Percentiles rank a stretch among this genome's conserved stretches.
Evolutionary conservation across 2,888 invertebrate genomes (phyloP).

Genomic region (Enchytraeus crypticus): DNA sequence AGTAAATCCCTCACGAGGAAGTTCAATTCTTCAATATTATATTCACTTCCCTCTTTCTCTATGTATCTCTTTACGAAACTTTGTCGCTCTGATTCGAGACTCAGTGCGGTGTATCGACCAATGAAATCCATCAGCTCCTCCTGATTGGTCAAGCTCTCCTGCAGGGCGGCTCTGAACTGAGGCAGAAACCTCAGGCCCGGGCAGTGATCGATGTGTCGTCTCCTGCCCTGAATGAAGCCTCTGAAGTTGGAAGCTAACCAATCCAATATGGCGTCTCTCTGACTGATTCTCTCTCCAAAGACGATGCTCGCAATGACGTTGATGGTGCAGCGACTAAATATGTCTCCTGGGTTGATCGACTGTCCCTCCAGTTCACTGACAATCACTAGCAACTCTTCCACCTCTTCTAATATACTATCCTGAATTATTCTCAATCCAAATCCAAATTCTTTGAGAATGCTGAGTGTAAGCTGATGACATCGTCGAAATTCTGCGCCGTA

Average conservation of each 20-base stretch:
- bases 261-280: neutral
- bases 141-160: neutral
- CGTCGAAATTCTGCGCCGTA: slow-evolving; percentile 2
- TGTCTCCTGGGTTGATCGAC: slow-evolving; percentile 1
- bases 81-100: too few relatives aligned
- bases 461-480: slow-evolving; percentile 1
- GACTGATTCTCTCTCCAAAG: neutral
- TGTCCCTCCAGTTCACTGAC: neutral
- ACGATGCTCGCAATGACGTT: slow-evolving; percentile 8
- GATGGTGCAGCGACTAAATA: neutral
- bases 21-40: neutral
- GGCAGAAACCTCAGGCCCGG: slow-evolving; percentile 1
- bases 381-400: slow-evolving; percentile 2
- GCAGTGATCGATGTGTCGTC: neutral
- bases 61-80: neutral
- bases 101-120: neutral
- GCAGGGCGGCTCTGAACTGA: neutral
- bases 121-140: too few relatives aligned
- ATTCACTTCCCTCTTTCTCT: neutral
- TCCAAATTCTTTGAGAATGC: slow-evolving; percentile 5
- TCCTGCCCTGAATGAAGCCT: neutral
- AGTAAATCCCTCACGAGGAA: neutral
- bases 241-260: neutral
- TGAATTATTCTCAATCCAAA: slow-evolving; percentile 9
- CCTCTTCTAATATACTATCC: neutral